Evolutionary conservation across 2,888 invertebrate species (phyloP), one percentile per base, ranked within the genome.

Genomic region (Caradrina kadenii): DNA sequence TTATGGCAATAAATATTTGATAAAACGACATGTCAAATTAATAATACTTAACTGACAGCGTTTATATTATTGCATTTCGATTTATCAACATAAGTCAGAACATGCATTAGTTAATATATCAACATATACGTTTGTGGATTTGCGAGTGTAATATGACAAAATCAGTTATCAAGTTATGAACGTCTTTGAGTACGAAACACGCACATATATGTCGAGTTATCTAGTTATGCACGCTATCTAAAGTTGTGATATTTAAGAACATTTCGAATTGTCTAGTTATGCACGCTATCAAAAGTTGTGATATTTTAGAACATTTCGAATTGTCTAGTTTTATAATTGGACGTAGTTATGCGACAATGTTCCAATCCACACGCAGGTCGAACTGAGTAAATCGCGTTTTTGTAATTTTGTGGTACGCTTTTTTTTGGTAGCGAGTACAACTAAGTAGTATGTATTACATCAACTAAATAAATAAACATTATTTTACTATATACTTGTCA

Each of bases 61-160:
- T 56, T 58, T 64, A 64, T 58, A 64, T 50, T 64, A 64, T 56
- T 56, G 39, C 49, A 64, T 64, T 56, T 56, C 56, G 64, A 56
- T 56, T 56, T 64, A 49, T 19, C 64, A 64, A 53, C 45, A 42
- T 63, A 63, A 63, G 45, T 63, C 63, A 63, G 45, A 63, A 63
- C 63, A 53, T 53, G 63, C 54, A 54, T 63, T 62, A 52, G 63
- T 63, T 53, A 63, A 48, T 54, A 63, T 54, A 42, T 63, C 63
- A 54, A 63, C 53, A 54, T 63, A 63, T 62, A 62, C 53, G 26
- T 63, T 63, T 63, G 54, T 63, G 63, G 63, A 60, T 26, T 60
- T 58, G 21, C 22, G 4, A 42, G 56, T 58, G 42, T 58, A 58
- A 58, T 42, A 42, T 58, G 58, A 58, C 22, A 58, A 58, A 58